Percentiles rank a stretch among this genome's conserved stretches.
Evolutionary conservation across 2,797 vertebrate species (phyloP).

Genomic region (Cygnus olor): DNA sequence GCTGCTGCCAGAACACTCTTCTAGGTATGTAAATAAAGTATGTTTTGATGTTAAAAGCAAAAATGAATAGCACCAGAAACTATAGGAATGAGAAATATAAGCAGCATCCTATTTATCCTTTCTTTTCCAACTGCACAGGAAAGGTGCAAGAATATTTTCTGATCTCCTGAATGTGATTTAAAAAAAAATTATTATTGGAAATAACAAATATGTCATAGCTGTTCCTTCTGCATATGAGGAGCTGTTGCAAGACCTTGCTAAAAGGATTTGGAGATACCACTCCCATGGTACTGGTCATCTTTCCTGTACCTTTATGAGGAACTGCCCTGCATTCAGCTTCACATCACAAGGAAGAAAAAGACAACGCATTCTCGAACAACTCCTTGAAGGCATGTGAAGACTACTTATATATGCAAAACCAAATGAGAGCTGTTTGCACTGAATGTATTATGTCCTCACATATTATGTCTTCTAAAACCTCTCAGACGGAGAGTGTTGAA

Average conservation of each 20-base stretch:
- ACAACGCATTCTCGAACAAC: not conserved
- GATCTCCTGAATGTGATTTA: not conserved
- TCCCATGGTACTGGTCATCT: not conserved
- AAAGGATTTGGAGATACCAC: not conserved
- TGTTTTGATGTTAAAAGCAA: not conserved
- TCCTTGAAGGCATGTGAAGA: not conserved
- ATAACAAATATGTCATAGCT: not conserved
- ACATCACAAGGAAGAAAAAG: not conserved
- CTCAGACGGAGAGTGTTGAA: not conserved
- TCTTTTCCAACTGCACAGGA: not conserved
- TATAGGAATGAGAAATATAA: not conserved
- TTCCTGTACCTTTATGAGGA: not conserved
- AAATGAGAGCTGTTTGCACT: not conserved
- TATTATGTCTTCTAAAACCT: accelerated
- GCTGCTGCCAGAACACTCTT: not conserved
- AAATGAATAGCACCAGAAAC: not conserved
- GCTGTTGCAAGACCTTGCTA: not conserved
- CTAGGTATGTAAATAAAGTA: not conserved
- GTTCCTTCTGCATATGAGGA: not conserved
- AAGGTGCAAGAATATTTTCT: not conserved
- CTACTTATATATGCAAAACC: not conserved
- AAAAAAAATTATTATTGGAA: not conserved
- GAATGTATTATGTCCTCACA: not conserved
- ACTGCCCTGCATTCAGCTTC: not conserved
- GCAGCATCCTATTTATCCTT: not conserved